These are phyloP conservation scores for Macrobrachium nipponense DNA, from an alignment of 1,140 invertebrate species.

Conservation along the genomic window DNA sequence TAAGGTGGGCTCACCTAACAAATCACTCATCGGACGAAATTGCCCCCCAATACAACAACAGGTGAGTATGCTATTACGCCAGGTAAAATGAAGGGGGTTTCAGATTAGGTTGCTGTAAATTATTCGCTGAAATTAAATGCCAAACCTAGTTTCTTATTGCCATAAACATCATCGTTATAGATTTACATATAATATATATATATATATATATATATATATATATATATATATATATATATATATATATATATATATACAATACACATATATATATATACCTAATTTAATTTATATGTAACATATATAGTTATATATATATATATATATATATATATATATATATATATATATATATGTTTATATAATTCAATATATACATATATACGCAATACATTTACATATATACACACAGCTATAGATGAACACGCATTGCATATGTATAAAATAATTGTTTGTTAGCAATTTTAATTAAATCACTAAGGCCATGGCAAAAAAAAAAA, in stretches of 20 bases:
- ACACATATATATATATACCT: not conserved
- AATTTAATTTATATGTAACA: not conserved
- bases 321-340: conserved; percentile 7
- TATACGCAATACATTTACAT: not conserved
- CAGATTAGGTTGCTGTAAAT: no score
- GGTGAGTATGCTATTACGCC: no score
- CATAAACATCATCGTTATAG: not conserved
- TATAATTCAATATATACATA: not conserved
- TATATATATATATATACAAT: not conserved
- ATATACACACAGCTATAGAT: not conserved
- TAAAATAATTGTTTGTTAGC: no score
- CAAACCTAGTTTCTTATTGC: not conserved
- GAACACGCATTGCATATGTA: not conserved
- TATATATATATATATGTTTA: conserved; percentile 5
- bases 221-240: conserved; percentile 19
- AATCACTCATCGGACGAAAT: no score
- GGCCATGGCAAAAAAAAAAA: not conserved
- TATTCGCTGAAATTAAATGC: not conserved
- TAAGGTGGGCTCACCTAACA: no score
- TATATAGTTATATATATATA: no score
- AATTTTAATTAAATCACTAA: no score
- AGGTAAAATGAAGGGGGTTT: no score
- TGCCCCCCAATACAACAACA: no score
- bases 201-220: conserved; percentile 13
- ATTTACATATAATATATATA: conserved; percentile 5